Base-by-base conservation (phyloP, 2,797 vertebrate species). In the Clarias platycephalus region DNA sequence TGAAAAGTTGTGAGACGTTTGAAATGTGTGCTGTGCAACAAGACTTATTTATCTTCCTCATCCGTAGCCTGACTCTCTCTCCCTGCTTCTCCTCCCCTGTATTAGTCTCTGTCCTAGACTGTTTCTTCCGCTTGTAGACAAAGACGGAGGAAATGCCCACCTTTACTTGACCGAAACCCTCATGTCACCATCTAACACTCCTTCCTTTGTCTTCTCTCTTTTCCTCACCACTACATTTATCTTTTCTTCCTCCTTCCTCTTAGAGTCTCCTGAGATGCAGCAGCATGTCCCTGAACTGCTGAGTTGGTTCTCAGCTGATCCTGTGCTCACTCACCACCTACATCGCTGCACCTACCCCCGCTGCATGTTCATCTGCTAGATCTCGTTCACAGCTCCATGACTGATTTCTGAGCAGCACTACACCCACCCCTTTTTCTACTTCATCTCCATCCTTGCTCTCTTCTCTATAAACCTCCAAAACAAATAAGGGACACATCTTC, bases 301-400 rank as follows among this genome's bases (percentile, higher is more conserved):
- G 89, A 93, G 92, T 88, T 90, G 93, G 92, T 94, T 95, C 91
- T 96, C 94, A 90, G 92, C 93, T 90, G 96, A 96, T 91, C 93
- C 87, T 16, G 84, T 87, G 76, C 93, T 96, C 93, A 94, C 95
- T 92, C 95, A 95, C 88, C 96, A 97, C 94, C 96, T 97, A 88
- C 95, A 93, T 92, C 96, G 94, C 91, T 97, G 96, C 93, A 96
- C 95, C 93, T 97, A 96, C 95, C 97, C 97, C 93, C 95, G 96
- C 86, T 95, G 92, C 89, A 95, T 97, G 94, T 96, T 97, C 95
- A 94, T 94, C 94, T 95, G 94, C 93, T 95, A 95, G 95, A 94
- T 96, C 96, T 90, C 95, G 94, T 93, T 96, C 92, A 94, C 95
- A 96, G 92, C 94, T 95, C 91, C 93, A 95, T 90, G 95, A 97